Evolutionary conservation across 2,888 invertebrate species (phyloP), one percentile per base, ranked within the genome.

Genomic region (Brachypalpus laphriformis): DNA sequence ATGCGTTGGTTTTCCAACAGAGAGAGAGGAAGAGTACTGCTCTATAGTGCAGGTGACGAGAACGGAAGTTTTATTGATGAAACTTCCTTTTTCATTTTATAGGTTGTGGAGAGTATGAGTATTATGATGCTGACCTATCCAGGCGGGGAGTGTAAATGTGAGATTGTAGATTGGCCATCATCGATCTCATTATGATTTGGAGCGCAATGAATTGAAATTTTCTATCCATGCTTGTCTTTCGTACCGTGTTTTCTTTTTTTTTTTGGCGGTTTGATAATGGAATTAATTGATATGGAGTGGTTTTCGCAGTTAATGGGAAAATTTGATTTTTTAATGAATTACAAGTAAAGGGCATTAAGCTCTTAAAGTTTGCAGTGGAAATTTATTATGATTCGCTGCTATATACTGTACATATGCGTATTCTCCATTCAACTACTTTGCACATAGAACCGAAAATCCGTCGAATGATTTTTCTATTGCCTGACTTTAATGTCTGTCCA

Each of bases 51-150:
- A 74, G 78, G 63, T 74, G 63, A 14, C 54, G 40, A 49, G 59
- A 74, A 75, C 54, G 61, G 75, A 75, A 54, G 61, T 68, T 75
- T 61, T 81, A 47, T 63, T 68, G 40, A 81, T 81, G 80, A 61
- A 66, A 81, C 66, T 54, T 68, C 75, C 66, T 61, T 45, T 45
- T 31, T 7, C 14, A 31, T 9, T 2, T 61, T 56, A 61, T 51
- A 54, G 20, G 45, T 11, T 71, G 34, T 25, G 45, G 9, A 34
- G n/a, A 25, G 3, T 42, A 20, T n/a, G 37, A 40, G 37, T 56
- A 8, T 28, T 1, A 34, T 22, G n/a, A n/a, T n/a, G n/a, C n/a
- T n/a, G n/a, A n/a, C n/a, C n/a, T n/a, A n/a, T n/a, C n/a, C n/a
- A n/a, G n/a, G 22, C n/a, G 51, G 28, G 11, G 34, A 7, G 51